Percentiles rank a stretch among this genome's conserved stretches.
Conservation (phyloP, 1,140 invertebrate species). For the Hycleus cichorii region DNA sequence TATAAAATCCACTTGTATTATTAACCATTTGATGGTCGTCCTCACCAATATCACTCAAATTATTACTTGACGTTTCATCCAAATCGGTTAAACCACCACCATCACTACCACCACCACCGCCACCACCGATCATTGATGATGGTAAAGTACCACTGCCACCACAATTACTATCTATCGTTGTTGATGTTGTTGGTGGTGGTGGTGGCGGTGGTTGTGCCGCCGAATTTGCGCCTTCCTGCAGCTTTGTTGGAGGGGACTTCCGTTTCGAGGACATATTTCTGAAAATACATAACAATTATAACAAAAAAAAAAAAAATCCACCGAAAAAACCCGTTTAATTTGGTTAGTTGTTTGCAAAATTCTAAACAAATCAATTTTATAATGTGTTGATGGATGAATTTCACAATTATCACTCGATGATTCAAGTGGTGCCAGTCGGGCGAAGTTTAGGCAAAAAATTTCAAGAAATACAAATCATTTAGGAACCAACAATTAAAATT, state of each 20-base stretch:
- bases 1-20: conserved; percentile 45
- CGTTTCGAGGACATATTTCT: conserved; percentile 92
- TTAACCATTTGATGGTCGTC: conserved; percentile 41
- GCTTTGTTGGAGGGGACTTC: conserved; percentile 84
- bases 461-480: too few relatives aligned
- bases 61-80: conserved; percentile 41
- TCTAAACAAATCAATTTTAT: too few relatives aligned
- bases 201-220: conserved; percentile 39
- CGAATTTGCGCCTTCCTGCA: conserved; percentile 66
- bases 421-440: too few relatives aligned
- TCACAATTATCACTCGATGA: too few relatives aligned
- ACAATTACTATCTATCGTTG: too few relatives aligned
- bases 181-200: conserved; percentile 25
- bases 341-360: too few relatives aligned
- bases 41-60: conserved; percentile 41
- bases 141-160: conserved; percentile 12
- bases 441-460: too few relatives aligned
- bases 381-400: too few relatives aligned
- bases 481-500: too few relatives aligned
- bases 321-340: too few relatives aligned
- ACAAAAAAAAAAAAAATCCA: conserved; percentile 18
- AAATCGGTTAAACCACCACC: conserved; percentile 40
- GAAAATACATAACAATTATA: conserved; percentile 36
- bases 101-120: conserved; percentile 29
- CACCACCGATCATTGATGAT: conserved; percentile 27